Evolutionary conservation across 1,140 invertebrate species (phyloP).

Genomic region (Drosophila sulfurigaster): DNA sequence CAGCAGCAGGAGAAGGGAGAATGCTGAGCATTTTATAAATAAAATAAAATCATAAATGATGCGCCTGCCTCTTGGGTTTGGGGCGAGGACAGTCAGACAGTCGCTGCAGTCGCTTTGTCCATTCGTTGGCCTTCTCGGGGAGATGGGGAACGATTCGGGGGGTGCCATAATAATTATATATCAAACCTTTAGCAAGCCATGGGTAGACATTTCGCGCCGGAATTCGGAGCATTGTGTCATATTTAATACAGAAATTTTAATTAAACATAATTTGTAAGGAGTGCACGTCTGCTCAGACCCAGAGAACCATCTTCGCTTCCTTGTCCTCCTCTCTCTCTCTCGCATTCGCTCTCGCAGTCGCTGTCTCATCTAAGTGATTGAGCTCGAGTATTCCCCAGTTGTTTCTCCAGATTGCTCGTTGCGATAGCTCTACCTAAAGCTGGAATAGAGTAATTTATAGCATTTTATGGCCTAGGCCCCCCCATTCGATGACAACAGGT

Average conservation of each 20-base stretch:
- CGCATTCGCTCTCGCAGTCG: background rate
- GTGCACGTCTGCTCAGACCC: conserved; percentile 65
- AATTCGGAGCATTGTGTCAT: conserved; percentile 85
- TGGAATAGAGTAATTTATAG: conserved; percentile 80
- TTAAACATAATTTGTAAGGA: conserved; percentile 84
- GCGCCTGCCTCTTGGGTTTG: conserved; percentile 12
- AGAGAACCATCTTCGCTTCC: background rate
- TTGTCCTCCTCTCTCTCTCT: background rate
- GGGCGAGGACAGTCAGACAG: conserved; percentile 17
- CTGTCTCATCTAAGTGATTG: conserved; percentile 4
- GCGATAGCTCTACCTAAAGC: conserved; percentile 54
- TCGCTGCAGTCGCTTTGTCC: background rate
- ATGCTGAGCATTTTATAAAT: conserved; percentile 81
- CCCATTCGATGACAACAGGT: conserved; percentile 52
- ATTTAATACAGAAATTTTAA: conserved; percentile 85
- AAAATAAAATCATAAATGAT: conserved; percentile 84
- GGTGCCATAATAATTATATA: conserved; percentile 77
- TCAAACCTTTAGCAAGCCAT: conserved; percentile 32
- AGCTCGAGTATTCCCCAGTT: conserved; percentile 22
- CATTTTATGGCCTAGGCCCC: conserved; percentile 63
- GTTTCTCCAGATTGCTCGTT: conserved; percentile 41
- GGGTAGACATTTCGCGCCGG: conserved; percentile 67
- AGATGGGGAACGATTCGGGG: conserved; percentile 37
- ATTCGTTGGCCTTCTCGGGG: conserved; percentile 17
- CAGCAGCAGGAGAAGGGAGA: conserved; percentile 17